Percentiles rank a stretch among this genome's conserved stretches.
These are phyloP conservation scores for Hypothenemus hampei DNA, from an alignment of 1,140 invertebrate species.

Conservation along the genomic window DNA sequence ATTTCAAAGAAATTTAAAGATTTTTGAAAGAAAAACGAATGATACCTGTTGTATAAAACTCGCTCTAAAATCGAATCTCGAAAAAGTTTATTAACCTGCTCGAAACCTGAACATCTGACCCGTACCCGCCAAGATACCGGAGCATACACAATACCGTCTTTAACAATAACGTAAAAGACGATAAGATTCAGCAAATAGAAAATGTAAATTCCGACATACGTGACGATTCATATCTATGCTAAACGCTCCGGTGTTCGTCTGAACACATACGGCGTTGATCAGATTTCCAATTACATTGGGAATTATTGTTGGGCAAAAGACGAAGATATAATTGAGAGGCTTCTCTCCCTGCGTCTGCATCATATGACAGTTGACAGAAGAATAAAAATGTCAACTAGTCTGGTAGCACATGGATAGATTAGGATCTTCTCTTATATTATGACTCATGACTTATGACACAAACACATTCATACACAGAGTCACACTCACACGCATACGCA, in stretches of 20 bases:
- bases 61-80: no score
- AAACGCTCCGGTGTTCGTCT: conserved; percentile 19
- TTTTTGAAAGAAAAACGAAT: no score
- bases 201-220: conserved; percentile 26
- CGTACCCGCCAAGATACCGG: neutral
- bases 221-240: conserved; percentile 26
- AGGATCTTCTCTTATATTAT: no score
- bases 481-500: neutral
- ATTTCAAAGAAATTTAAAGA: no score
- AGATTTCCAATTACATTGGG: conserved; percentile 26
- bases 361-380: no score
- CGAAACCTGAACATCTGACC: neutral
- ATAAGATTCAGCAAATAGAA: conserved; percentile 28
- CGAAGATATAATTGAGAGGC: conserved; percentile 6
- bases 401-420: no score
- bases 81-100: conserved; percentile 10
- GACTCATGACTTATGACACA: neutral
- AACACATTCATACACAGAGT: neutral
- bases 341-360: conserved; percentile 3
- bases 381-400: no score
- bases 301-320: conserved; percentile 17
- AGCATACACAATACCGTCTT: conserved; percentile 15
- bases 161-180: conserved; percentile 19
- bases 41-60: no score
- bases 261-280: conserved; percentile 22